Evolutionary conservation across 2,888 invertebrate species (phyloP), one percentile per base, ranked within the genome.

Genomic region (Chelonus formosanus): DNA sequence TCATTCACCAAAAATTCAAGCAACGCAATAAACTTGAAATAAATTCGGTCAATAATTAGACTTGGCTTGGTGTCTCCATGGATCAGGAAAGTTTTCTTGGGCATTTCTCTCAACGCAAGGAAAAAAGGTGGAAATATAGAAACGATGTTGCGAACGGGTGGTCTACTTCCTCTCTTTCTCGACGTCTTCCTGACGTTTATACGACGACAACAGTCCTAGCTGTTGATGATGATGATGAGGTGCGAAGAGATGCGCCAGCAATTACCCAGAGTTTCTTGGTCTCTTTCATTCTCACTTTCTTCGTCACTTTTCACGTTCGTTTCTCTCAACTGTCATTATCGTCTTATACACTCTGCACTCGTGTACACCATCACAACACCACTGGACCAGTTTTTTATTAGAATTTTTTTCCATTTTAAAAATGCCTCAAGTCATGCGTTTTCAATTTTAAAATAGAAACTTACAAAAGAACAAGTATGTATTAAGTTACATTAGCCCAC

Each of bases 171-270:
- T 61, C 44, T 56, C 53, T 53, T 52, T 20, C 56, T 53, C 59
- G 58, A 20, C 57, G 57, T 64, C 52, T 56, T 35, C 58, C 31
- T 57, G 57, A 50, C 58, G 59, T 63, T 52, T 63, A 67, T 71
- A 71, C 74, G 80, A 74, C 75, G 75, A 75, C 73, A 74, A 75
- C 78, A 74, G 57, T 73, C 72, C 70, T 70, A 71, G 76, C 77
- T 76, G 82, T 80, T 82, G 81, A 82, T 81, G 82, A 82, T 78
- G 82, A 83, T 84, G 83, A 84, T 84, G 84, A 84, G 84, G 84
- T 84, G 84, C 81, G 83, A 84, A 84, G 83, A 83, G 83, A 84
- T 76, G 79, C 79, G 78, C 72, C 74, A 82, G 83, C 83, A 83
- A 83, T 83, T 83, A 83, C 78, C 67, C 74, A 71, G 69, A 62